phyloP scores from a whole-genome alignment of 2,797 vertebrate genomes.

The Dendrocincla fuliginosa region DNA sequence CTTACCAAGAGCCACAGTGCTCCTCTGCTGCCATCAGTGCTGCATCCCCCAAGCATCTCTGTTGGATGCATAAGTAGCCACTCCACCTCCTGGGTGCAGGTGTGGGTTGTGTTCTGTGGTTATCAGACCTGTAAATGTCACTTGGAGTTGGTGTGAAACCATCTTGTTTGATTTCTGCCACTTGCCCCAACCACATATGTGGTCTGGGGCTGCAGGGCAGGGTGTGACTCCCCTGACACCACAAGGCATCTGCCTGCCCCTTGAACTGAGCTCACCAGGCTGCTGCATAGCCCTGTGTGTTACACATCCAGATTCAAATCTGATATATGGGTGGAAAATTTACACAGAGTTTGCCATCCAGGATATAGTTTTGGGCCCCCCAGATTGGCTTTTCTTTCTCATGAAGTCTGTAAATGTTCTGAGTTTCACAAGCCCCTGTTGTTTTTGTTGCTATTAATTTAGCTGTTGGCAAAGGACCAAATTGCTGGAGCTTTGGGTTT shows the following conservation, averaged over 20 bases:
- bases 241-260: not conserved
- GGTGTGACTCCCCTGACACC: not conserved
- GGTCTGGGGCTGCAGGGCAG: not conserved
- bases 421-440: slow-evolving; percentile 50
- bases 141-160: not conserved
- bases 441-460: slow-evolving; percentile 67
- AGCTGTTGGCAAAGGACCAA: not conserved
- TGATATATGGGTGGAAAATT: slow-evolving; percentile 10
- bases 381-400: slow-evolving; percentile 7
- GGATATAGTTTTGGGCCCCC: not conserved
- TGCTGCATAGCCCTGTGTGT: not conserved
- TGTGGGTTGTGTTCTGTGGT: not conserved
- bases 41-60: not conserved
- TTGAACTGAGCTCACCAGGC: not conserved
- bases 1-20: not conserved
- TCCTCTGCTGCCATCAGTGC: not conserved
- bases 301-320: not conserved
- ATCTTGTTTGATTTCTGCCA: not conserved
- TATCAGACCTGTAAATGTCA: not conserved
- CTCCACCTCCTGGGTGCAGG: not conserved
- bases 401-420: not conserved
- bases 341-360: not conserved
- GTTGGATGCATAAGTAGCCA: not conserved
- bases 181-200: not conserved
- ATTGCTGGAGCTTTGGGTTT: slow-evolving; percentile 23